Evolutionary conservation across 2,113 vertebrate species (phyloP), one percentile per base, ranked within the genome.

Genomic region (Larimichthys crocea): DNA sequence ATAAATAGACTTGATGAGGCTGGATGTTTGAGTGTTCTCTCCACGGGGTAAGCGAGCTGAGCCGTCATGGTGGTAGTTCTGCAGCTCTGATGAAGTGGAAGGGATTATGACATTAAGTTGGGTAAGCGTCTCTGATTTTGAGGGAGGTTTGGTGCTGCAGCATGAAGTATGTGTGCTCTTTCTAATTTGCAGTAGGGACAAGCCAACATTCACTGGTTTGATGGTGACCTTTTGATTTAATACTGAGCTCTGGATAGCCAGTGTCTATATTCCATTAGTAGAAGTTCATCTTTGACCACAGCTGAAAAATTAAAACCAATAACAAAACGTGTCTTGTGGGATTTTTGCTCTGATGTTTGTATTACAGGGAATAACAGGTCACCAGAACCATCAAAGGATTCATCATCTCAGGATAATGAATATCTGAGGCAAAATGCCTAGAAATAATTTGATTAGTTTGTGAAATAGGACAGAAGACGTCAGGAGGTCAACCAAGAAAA

Each of bases 1-100:
- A 91, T 93, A 93, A 94, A 93, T 91, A 89, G 84, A 92, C 86
- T 87, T 90, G 83, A 93, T 94, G 90, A 93, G 92, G 89, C 78
- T 88, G 89, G 93, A 93, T 92, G 85, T 88, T 86, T 85, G 85
- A 88, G 87, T 79, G 83, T 82, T 79, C 88, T 68, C 86, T 88
- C 61, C 59, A 68, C 53, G 82, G 92, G 60, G 71, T 69, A 73
- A 89, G 90, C 69, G 79, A 82, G 88, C 83, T 53, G 88, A 92
- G 84, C 78, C 68, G 82, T 92, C 89, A 83, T 61, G 82, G 87
- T 82, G 77, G 82, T 83, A 52, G 73, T 74, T 88, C 73, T 78
- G 79, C 69, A 66, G 82, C 82, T 84, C 83, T 88, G 87, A 89
- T 79, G 88, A 89, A 88, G 87, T 83, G 84, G 86, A 90, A 91